A percentile compares a stretch with the other conserved stretches of the same genome.
Evolutionary conservation across 2,888 invertebrate species (phyloP).

Genomic region (Pimpla rufipes): DNA sequence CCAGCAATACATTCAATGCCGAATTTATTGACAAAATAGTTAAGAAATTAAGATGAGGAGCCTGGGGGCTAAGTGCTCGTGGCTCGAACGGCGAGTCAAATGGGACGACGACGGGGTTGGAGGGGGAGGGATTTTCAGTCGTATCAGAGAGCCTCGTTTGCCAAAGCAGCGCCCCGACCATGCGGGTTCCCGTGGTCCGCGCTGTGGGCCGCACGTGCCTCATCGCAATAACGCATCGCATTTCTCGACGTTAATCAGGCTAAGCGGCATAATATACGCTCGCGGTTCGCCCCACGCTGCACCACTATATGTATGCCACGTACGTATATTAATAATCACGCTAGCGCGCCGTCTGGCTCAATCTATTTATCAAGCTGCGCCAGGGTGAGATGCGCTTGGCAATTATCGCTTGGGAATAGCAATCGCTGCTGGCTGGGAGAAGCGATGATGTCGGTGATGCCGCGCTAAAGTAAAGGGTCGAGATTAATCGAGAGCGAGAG

Average conservation of each 20-base stretch:
- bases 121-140: conserved; percentile 29
- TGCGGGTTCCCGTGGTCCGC: conserved; percentile 8
- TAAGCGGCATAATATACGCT: conserved; percentile 77
- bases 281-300: conserved; percentile 56
- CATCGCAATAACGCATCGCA: conserved; percentile 76
- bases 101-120: conserved; percentile 14
- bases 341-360: conserved; percentile 72
- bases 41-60: conserved; percentile 32
- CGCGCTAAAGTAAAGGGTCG: conserved; percentile 38
- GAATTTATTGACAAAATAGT: no score
- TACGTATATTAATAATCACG: conserved; percentile 65
- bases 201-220: conserved; percentile 67
- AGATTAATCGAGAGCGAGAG: conserved; percentile 55
- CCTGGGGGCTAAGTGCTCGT: conserved; percentile 9
- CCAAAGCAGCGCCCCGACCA: conserved; percentile 28
- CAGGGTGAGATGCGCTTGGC: conserved; percentile 62
- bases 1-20: no score
- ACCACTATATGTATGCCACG: conserved; percentile 3
- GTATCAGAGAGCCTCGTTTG: conserved; percentile 40
- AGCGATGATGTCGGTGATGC: conserved; percentile 40
- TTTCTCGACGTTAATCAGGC: conserved; percentile 80
- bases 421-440: conserved; percentile 34
- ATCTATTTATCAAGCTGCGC: conserved; percentile 77
- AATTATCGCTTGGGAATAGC: conserved; percentile 75
- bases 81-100: neutral